Base-by-base conservation (phyloP, 2,888 invertebrate genomes). In the Hyles lineata region DNA sequence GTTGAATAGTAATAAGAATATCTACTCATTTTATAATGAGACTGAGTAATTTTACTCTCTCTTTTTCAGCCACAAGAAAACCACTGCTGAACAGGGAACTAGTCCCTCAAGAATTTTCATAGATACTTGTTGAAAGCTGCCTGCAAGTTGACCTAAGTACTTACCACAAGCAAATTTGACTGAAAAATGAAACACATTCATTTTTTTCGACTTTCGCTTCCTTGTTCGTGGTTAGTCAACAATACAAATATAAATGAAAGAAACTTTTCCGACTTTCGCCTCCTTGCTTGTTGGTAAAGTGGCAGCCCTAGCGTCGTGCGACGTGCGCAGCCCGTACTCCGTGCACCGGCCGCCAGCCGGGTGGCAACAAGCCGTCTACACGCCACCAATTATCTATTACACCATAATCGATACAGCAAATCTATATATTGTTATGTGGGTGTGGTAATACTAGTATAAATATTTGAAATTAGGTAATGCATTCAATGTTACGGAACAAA, bases 341-440 rank as follows among this genome's bases (percentile, higher is more conserved):
- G 69, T 8, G 19, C 55, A 23, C 25, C 25, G 50, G 17, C 70
- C 23, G 52, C 50, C 8, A 29, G 77, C 80, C 82, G 86, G 86
- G 74, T 89, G 88, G 89, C 88, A 89, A 89, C 89, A 88, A 78
- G 87, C 89, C 78, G 90, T 88, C 87, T 87, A 83, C 84, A 80
- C 79, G 79, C 79, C 74, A 78, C 77, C 79, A 86, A 87, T 89
- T 88, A 88, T 85, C 81, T 83, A 81, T 78, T 76, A 78, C 77
- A 78, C 78, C 79, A 81, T 84, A 83, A 86, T 82, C 80, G 81
- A 80, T 82, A 84, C 76, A 75, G 78, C 77, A 80, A 80, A 82
- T 79, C 81, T 75, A 75, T 76, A 79, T 78, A 71, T 79, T 80
- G 79, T 76, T 78, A 78, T 79, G 81, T 79, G 77, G 75, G 78